Percentiles rank a stretch among this genome's conserved stretches.
These are phyloP conservation scores for Procambarus clarkii DNA, from an alignment of 1,140 invertebrate genomes.

Conservation along the genomic window DNA sequence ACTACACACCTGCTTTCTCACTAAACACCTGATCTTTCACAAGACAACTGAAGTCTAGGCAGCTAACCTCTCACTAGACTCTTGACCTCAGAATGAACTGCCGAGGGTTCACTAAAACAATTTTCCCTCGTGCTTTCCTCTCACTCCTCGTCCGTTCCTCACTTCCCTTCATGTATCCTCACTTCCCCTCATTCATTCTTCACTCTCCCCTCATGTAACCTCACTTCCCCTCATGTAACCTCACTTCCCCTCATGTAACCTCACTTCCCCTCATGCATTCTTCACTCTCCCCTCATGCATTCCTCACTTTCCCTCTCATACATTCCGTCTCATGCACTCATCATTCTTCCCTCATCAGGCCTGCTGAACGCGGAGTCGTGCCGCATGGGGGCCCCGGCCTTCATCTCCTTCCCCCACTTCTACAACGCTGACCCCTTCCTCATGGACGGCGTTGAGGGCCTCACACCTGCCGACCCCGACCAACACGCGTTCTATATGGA, in stretches of 20 bases:
- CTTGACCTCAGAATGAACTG: too few relatives aligned
- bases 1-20: background rate
- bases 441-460: constrained; percentile 82
- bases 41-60: background rate
- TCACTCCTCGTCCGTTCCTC: too few relatives aligned
- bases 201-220: background rate
- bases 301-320: background rate
- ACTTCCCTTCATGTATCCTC: background rate
- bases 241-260: too few relatives aligned
- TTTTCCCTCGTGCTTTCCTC: too few relatives aligned
- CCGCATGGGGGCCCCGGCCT: constrained; percentile 80
- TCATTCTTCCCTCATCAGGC: constrained; percentile 5
- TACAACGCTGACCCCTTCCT: constrained; percentile 83
- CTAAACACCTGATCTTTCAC: background rate
- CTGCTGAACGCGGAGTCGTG: constrained; percentile 58
- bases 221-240: background rate
- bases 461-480: constrained; percentile 81
- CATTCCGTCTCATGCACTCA: too few relatives aligned
- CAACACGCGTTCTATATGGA: constrained; percentile 75
- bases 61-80: too few relatives aligned
- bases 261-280: too few relatives aligned
- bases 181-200: background rate
- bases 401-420: constrained; percentile 88
- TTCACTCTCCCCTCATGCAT: background rate
- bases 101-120: too few relatives aligned